Percentiles rank a stretch among this genome's conserved stretches.
phyloP scores from a whole-genome alignment of 37 sponge, comb jelly and placozoan genomes.

The Petrosia ficiformis region DNA sequence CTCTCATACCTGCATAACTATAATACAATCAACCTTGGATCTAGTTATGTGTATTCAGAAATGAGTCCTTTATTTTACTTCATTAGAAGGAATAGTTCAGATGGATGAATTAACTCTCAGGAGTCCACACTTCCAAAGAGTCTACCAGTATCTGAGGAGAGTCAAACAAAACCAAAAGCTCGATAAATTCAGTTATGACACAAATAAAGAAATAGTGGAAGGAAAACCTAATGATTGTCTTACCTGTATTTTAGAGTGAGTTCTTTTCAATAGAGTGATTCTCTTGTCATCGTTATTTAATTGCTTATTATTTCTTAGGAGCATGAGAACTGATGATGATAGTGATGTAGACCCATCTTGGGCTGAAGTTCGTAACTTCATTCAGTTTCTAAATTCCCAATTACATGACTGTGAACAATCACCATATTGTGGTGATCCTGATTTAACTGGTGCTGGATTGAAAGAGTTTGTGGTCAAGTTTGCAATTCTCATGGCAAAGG shows the following conservation, averaged over 20 bases:
- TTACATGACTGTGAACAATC: slow-evolving; percentile 70
- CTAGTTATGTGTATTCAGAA: no score
- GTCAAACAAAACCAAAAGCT: background rate
- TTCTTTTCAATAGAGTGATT: background rate
- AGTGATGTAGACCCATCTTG: slow-evolving; percentile 58
- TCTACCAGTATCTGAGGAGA: slow-evolving; percentile 8
- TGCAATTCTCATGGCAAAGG: slow-evolving; percentile 84
- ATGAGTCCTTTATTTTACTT: background rate
- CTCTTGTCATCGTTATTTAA: background rate
- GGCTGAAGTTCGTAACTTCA: slow-evolving; percentile 80
- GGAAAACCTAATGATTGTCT: background rate
- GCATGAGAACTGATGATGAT: no score
- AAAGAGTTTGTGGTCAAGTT: slow-evolving; percentile 89
- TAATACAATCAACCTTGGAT: no score
- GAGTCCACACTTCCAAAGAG: background rate
- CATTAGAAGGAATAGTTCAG: background rate
- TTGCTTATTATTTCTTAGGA: background rate
- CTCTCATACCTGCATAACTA: no score
- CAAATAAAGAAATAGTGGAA: background rate
- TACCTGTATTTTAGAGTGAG: background rate
- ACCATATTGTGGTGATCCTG: slow-evolving; percentile 44
- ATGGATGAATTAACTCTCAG: background rate
- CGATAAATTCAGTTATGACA: background rate
- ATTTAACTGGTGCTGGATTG: slow-evolving; percentile 64
- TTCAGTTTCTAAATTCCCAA: slow-evolving; percentile 81